Base-by-base conservation (phyloP, 64 coral and sea anemone genomes). In the Montipora efflorescens region DNA sequence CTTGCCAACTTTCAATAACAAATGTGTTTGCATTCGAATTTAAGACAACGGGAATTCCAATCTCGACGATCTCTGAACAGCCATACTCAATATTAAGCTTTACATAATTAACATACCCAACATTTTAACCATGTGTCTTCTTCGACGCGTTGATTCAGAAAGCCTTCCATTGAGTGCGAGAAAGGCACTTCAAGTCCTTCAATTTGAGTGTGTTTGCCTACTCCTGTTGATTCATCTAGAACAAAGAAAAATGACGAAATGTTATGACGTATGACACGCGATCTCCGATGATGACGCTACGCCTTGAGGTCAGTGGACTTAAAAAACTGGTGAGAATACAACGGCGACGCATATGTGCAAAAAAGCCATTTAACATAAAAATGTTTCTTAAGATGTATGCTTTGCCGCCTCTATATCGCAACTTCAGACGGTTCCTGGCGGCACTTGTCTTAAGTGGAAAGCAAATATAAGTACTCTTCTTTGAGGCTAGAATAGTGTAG, bases 81-180 rank as follows among this genome's bases (percentile, higher is more conserved):
- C 13, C 47, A 78, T 15, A 51, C 5, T 12, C 14, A 73, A 68
- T 72, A 18, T 8, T 8, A 36, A 15, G 49, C 14, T n/a, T 19
- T 0, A 85, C 23, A 14, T 19, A 78, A 14, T 59, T 5, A 75
- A 78, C 94, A 11, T 93, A 96, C 95, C 95, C 90, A 90, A 70
- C 95, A 90, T 91, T 87, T 93, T 4, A 93, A 75, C 91, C 91
- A 96, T 43, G 36, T 78, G 48, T 96, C 81, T 76, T 90, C 88
- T 14, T 83, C 91, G 1, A 90, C 53, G 58, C 87, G 95, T 76
- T 93, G 87, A 89, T 90, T 71, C 44, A 96, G 84, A 75, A 84
- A 90, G 8, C 95, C 95, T 50, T 96, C 88, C 70, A 87, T 82
- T 16, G 81, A 47, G 68, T 47, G 57, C 14, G 82, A 86, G 48